Evolutionary conservation across 1,140 invertebrate genomes (phyloP), one percentile per base, ranked within the genome.

Genomic region (Drosophila melanica): DNA sequence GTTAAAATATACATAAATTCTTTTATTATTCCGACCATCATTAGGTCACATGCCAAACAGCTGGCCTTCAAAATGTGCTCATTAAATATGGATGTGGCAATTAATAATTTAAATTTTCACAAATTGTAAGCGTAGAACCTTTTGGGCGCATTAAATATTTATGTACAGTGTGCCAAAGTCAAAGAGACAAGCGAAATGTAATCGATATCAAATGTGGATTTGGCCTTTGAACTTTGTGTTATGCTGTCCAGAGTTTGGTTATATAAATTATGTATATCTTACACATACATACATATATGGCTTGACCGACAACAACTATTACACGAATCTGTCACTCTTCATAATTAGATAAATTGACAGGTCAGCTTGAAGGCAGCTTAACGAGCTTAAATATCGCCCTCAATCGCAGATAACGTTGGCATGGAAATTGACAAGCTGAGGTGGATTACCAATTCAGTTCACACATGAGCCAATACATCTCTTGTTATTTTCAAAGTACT

Each of bases 121-220:
- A 71, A 87, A 82, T 82, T 86, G 63, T 18, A 42, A 53, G 2
- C 20, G 45, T 51, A 30, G 47, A 62, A 81, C 44, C 37, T 57
- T 78, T 76, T 48, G 33, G 30, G 14, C 12, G 16, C 51, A 86
- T 79, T 50, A 86, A 77, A 79, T 79, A 86, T 86, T 79, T 51
- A 87, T 73, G 71, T 45, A 45, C 10, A 67, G 69, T 68, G 71
- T 87, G 82, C 57, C 74, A 81, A 81, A 75, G 68, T 74, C 75
- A 81, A 60, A 75, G 45, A 41, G 53, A 33, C 23, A 55, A 33
- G 42, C 48, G 45, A 42, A 75, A 72, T 44, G 39, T 47, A 62
- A 72, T 68, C 75, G 45, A 68, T 75, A 81, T 70, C 18, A 27
- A 57, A 60, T 79, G 54, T 20, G 55, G 59, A 79, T 70, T 63